A percentile compares a stretch with the other conserved stretches of the same genome.
Conservation (phyloP, 2,797 vertebrate genomes). For the Lacerta agilis region DNA sequence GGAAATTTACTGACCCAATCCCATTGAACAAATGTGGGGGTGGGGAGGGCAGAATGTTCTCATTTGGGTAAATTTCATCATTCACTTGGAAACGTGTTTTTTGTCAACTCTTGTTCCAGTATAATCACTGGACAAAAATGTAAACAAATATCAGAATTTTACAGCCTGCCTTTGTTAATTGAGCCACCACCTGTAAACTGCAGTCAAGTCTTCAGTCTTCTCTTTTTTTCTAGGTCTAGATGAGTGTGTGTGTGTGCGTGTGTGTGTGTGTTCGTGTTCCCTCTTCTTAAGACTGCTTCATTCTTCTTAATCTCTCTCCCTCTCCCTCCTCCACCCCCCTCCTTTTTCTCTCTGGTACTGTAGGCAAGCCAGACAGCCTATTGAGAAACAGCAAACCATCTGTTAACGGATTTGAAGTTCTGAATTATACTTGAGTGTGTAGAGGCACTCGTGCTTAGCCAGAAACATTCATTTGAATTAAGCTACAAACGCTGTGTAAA, state of each 20-base stretch:
- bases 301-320: conserved; percentile 51
- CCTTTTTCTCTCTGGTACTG: conserved; percentile 63
- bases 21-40: no score
- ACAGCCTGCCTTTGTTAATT: conserved; percentile 46
- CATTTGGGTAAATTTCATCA: conserved; percentile 45
- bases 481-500: conserved; percentile 83
- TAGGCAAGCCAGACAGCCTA: conserved; percentile 87
- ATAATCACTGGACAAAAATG: conserved; percentile 45
- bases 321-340: conserved; percentile 39
- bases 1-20: no score
- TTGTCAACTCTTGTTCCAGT: conserved; percentile 55
- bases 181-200: conserved; percentile 36
- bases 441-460: conserved; percentile 94
- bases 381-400: conserved; percentile 96
- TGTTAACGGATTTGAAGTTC: conserved; percentile 94
- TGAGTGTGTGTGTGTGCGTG: conserved; percentile 32
- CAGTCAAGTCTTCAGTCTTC: conserved; percentile 41
- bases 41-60: conserved; percentile 46
- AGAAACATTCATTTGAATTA: conserved; percentile 98
- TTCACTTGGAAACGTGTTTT: conserved; percentile 49
- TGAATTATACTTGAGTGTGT: conserved; percentile 93
- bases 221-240: conserved; percentile 65
- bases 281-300: conserved; percentile 63
- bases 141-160: conserved; percentile 23
- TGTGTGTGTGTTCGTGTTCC: background rate